Evolutionary conservation across 2,797 vertebrate species (phyloP).

Genomic region (Sarcophilus harrisii): DNA sequence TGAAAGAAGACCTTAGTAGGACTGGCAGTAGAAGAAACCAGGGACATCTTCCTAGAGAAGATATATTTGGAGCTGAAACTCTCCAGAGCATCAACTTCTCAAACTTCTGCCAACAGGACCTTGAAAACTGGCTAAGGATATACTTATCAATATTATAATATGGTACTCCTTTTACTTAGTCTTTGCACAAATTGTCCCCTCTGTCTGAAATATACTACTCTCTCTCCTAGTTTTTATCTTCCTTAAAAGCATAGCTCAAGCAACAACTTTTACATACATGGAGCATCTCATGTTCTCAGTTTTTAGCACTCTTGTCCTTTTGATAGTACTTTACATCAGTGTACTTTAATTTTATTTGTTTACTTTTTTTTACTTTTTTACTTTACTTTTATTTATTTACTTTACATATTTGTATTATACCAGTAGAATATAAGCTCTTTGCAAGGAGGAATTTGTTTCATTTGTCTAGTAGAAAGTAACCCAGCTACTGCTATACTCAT

Average conservation of each 20-base stretch:
- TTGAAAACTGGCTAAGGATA: neutral
- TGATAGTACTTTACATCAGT: neutral
- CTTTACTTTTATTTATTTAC: neutral
- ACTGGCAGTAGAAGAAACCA: neutral
- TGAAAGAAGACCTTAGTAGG: neutral
- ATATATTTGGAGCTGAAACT: neutral
- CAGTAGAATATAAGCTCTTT: neutral
- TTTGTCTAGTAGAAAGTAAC: neutral
- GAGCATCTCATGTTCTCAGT: neutral
- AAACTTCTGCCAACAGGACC: neutral
- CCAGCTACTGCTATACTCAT: neutral
- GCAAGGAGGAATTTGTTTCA: neutral
- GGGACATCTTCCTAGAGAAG: no score
- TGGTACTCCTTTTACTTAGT: neutral
- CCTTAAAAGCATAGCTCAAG: neutral
- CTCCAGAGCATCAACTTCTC: neutral
- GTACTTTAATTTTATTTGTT: neutral
- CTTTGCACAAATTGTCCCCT: neutral
- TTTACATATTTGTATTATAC: neutral
- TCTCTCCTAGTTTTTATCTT: neutral
- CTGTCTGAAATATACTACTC: neutral
- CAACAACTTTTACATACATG: neutral
- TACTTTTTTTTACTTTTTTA: no score
- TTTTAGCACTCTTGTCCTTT: neutral
- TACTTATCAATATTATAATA: neutral